Base-by-base conservation (phyloP, 2,797 vertebrate genomes). In the Phalloptychus januarius region DNA sequence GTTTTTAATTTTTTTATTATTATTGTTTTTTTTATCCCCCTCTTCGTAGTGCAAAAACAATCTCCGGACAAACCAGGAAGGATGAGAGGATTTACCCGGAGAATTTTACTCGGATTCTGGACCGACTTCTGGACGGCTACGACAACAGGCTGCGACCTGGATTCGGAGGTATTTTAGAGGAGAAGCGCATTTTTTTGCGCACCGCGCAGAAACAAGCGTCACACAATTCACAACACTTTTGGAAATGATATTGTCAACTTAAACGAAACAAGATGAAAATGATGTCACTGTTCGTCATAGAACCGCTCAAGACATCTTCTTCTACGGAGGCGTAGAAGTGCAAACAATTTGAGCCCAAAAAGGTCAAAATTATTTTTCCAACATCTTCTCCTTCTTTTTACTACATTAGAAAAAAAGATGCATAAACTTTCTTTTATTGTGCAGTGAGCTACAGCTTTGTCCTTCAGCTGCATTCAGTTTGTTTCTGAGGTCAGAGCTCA, bases 101-200 rank as follows among this genome's bases (percentile, higher is more conserved):
- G 94, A 99, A 99, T 97, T 98, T 99, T 92, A 99, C 98, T 65
- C 96, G 95, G 76, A 99, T 99, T 93, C 93, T 99, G 90, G 98
- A 99, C 95, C 95, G 97, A 93, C 97, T 99, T 88, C 95, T 99
- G 93, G 97, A 99, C 93, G 98, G 98, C 79, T 99, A 99, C 94
- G 98, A 99, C 96, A 99, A 97, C 96, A 96, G 98, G 90, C 97
- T 99, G 85, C 96, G 98, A 94, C 98, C 98, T 89, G 98, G 98
- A 95, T 99, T 99, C 84, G 98, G 98, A 92, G 97, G 98, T 99
- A 97, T 79, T 96, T 96, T 91, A 70, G 56, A 67, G 36, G 50
- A 42, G 28, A 65, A 50, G 75, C 2, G 12, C 12, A 3, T 0
- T 25, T 65, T 65, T 79, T 58, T 44, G 44, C 46, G 33, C 65